Evolutionary conservation across 2,113 vertebrate species (phyloP).

Genomic region (Hippocampus zosterae): DNA sequence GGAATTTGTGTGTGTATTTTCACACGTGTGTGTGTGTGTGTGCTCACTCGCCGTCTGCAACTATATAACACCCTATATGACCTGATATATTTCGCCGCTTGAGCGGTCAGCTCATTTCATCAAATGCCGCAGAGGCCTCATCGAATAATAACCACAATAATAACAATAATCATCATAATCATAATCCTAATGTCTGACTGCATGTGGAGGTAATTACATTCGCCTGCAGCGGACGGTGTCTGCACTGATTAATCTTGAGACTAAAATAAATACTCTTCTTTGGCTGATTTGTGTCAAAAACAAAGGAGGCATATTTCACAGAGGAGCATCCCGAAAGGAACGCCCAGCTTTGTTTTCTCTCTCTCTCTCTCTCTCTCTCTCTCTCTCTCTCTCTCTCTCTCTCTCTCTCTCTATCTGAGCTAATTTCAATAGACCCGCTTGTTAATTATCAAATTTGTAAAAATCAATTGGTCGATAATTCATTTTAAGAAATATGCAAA

Average conservation of each 20-base stretch:
- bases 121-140: constrained; percentile 3
- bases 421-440: not conserved
- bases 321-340: not conserved
- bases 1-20: constrained; percentile 21
- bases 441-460: not conserved
- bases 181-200: constrained; percentile 9
- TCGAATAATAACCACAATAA: constrained; percentile 17
- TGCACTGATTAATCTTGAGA: not conserved
- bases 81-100: constrained; percentile 24
- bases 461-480: not conserved
- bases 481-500: not conserved
- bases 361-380: not conserved
- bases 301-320: constrained; percentile 1
- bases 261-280: constrained; percentile 1
- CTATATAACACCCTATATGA: constrained; percentile 36
- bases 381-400: too few relatives aligned
- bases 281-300: not conserved
- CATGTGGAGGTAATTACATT: constrained; percentile 10
- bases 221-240: not conserved
- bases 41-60: constrained; percentile 4
- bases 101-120: constrained; percentile 31
- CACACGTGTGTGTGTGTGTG: not conserved
- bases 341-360: not conserved
- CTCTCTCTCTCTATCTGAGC: not conserved
- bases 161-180: not conserved